These are phyloP conservation scores for Salarias fasciatus DNA, from an alignment of 2,797 vertebrate genomes.

Conservation along the genomic window DNA sequence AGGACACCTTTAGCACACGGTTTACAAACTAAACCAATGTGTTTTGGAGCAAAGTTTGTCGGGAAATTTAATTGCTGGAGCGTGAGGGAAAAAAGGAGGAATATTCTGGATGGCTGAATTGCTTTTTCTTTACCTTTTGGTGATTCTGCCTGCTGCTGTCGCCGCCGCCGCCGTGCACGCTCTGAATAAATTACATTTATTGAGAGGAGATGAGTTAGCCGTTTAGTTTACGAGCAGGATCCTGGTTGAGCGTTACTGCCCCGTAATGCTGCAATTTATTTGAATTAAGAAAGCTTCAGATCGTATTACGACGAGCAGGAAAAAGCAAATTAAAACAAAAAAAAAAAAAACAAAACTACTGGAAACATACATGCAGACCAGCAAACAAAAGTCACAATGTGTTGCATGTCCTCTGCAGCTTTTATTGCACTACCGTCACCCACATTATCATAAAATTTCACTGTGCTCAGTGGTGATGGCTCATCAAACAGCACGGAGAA, in stretches of 20 bases:
- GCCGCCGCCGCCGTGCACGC: slow-evolving; percentile 22
- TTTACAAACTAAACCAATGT: slow-evolving; percentile 40
- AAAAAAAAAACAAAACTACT: no score
- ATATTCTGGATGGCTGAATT: slow-evolving; percentile 46
- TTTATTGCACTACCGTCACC: slow-evolving; percentile 20
- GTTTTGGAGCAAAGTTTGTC: slow-evolving; percentile 25
- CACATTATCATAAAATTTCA: slow-evolving; percentile 44
- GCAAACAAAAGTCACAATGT: no score
- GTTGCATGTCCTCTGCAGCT: slow-evolving; percentile 1
- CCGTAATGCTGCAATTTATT: slow-evolving; percentile 51
- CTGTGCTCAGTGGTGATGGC: slow-evolving; percentile 8
- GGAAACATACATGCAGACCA: no score
- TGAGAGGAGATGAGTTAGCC: slow-evolving; percentile 38
- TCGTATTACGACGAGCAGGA: slow-evolving; percentile 23
- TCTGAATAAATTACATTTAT: slow-evolving; percentile 44
- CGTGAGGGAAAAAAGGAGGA: slow-evolving; percentile 10
- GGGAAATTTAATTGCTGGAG: slow-evolving; percentile 34
- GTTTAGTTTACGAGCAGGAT: slow-evolving; percentile 51
- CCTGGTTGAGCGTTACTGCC: slow-evolving; percentile 40
- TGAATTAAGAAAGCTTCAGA: slow-evolving; percentile 50
- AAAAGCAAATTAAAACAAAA: neutral
- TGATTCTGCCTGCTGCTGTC: slow-evolving; percentile 21
- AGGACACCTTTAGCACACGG: slow-evolving; percentile 28
- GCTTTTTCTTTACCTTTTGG: slow-evolving; percentile 28
- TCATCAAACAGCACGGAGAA: slow-evolving; percentile 15